A percentile compares a stretch with the other conserved stretches of the same genome.
Evolutionary conservation across 2,113 vertebrate species (phyloP).

Genomic region (Polypterus bichir): DNA sequence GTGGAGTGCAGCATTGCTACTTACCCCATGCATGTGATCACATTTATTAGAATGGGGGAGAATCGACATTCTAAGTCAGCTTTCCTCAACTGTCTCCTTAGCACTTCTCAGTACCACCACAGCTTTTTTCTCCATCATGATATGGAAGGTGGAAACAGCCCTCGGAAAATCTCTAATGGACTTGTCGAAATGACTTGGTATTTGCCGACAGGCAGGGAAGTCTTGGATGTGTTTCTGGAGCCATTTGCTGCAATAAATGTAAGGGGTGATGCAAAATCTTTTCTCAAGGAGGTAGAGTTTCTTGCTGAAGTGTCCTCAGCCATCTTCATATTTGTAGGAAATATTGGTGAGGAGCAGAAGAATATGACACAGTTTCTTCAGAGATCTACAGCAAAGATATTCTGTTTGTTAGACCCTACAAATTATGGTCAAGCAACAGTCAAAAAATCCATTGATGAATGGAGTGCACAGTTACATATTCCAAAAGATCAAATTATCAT

Average conservation of each 20-base stretch:
- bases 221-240: conserved; percentile 22
- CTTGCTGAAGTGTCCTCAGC: conserved; percentile 36
- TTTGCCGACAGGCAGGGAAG: conserved; percentile 25
- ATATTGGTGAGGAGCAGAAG: conserved; percentile 15
- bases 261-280: conserved; percentile 28
- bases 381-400: conserved; percentile 14
- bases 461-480: too few relatives aligned
- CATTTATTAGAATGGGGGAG: conserved; percentile 16
- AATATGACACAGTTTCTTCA: conserved; percentile 24
- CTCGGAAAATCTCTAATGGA: conserved; percentile 24
- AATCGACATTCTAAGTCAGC: conserved; percentile 16
- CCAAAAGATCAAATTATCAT: too few relatives aligned
- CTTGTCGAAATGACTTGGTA: conserved; percentile 40
- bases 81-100: conserved; percentile 15
- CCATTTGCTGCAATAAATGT: conserved; percentile 37
- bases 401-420: conserved; percentile 21
- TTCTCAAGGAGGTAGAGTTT: conserved; percentile 34
- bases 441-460: conserved; percentile 11
- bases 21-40: conserved; percentile 10
- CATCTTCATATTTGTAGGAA: conserved; percentile 35
- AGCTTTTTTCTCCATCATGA: conserved; percentile 13
- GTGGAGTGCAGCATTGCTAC: conserved; percentile 3
- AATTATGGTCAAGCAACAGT: conserved; percentile 5
- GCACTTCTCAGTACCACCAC: conserved; percentile 8
- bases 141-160: conserved; percentile 6